Evolutionary conservation across 2,113 vertebrate genomes (phyloP), one percentile per base, ranked within the genome.

Genomic region (Nibea albiflora): DNA sequence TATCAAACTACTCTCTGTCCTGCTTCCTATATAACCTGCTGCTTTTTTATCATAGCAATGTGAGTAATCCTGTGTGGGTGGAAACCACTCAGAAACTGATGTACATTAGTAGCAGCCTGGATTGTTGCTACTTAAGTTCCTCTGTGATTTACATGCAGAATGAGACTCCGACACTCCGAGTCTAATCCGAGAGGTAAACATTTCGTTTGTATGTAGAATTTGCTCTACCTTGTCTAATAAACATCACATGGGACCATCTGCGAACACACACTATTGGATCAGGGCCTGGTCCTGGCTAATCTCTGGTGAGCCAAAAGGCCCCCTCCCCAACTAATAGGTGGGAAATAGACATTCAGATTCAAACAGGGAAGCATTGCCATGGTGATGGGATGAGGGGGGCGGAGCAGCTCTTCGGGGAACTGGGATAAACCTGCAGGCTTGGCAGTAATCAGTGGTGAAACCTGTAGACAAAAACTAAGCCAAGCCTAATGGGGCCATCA

Each of bases 291-390:
- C 44, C 52, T 46, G 57, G 64, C 22, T 83, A 64, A 77, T 73
- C 68, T 70, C 85, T 68, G 64, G 31, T 44, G 44, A 77, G 17
- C n/a, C 39, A 24, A 49, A 49, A 54, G 24, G 17, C 10, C 67
- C 39, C 19, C 66, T 24, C 19, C 22, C 57, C 2, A 8, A 60
- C 76, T 83, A 80, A 79, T 76, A 83, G 72, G 68, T 85, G 60
- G 57, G 69, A 86, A 84, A 87, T 65, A 76, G 64, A 79, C 46
- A 61, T 83, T 65, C 71, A 72, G 53, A 85, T 77, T 69, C 57
- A 86, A 61, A 84, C 49, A 35, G 22, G 58, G 65, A 80, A 56
- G 56, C 63, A 92, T 92, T 65, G 71, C 89, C 89, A 93, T 93
- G 89, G 90, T 53, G 70, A 92, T 88, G 70, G 78, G 83, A 85